Conservation (phyloP, 2,888 invertebrate species). For the Megastigmus dorsalis region DNA sequence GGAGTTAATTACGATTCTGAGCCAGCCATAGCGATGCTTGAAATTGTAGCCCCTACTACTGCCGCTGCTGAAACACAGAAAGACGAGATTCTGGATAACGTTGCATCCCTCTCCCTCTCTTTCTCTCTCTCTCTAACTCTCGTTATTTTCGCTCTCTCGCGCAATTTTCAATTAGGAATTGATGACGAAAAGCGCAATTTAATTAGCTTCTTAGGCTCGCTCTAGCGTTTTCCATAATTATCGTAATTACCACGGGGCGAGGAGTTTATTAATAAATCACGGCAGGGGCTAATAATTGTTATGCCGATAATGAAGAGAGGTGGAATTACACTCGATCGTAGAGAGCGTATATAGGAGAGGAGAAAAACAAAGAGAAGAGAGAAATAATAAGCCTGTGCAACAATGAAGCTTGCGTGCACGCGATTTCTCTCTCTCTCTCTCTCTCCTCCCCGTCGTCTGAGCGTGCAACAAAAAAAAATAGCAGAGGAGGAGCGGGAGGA, state of each 20-base stretch:
- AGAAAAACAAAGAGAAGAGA: background rate
- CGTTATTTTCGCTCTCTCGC: background rate
- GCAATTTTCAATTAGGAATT: slow-evolving; percentile 44
- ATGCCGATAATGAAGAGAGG: background rate
- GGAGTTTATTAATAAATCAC: background rate
- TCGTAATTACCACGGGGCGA: background rate
- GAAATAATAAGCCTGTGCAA: slow-evolving; percentile 1
- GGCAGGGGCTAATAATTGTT: background rate
- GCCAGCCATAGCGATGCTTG: slow-evolving; percentile 35
- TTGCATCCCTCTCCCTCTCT: background rate
- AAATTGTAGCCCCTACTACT: slow-evolving; percentile 28
- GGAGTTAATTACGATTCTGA: slow-evolving; percentile 58
- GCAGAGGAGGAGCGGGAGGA: background rate
- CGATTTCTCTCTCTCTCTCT: slow-evolving; percentile 11
- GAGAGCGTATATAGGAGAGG: background rate
- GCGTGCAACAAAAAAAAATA: no score
- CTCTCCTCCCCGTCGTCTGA: no score
- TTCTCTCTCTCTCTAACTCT: background rate
- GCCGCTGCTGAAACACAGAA: background rate
- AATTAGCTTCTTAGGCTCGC: background rate
- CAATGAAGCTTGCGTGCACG: background rate
- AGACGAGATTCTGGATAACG: background rate
- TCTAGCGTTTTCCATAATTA: background rate
- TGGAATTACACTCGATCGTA: slow-evolving; percentile 10
- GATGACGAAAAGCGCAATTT: background rate